Evolutionary conservation across 2,113 vertebrate species (phyloP).

Genomic region (Cebus imitator): DNA sequence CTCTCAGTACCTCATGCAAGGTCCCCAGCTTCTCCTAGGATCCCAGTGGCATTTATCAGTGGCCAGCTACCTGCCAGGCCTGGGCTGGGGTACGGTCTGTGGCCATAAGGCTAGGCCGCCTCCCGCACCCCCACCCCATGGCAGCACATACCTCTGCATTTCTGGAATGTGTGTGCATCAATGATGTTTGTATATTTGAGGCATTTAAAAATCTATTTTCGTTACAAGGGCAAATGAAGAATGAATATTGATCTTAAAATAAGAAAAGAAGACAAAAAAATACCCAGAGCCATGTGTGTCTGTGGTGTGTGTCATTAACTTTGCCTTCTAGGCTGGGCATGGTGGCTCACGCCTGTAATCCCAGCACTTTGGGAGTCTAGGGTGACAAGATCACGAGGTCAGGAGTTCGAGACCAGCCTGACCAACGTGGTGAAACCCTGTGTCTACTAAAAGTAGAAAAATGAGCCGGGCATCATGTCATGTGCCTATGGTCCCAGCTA

Average conservation of each 20-base stretch:
- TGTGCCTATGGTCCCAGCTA: no score
- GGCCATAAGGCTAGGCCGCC: fast-evolving
- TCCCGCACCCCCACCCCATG: background rate
- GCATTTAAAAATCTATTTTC: slow-evolving; percentile 59
- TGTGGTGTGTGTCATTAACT: background rate
- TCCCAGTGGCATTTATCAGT: background rate
- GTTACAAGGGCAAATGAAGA: slow-evolving; percentile 59
- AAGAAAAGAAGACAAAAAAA: background rate
- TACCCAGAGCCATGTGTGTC: background rate
- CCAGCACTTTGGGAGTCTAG: no score
- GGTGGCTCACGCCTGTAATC: no score
- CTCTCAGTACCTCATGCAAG: background rate
- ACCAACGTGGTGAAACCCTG: no score
- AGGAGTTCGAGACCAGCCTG: no score
- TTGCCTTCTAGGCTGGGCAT: background rate
- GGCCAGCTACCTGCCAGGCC: background rate
- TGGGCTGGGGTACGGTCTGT: background rate
- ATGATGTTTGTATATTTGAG: slow-evolving; percentile 69
- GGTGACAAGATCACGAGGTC: no score
- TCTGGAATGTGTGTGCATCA: background rate
- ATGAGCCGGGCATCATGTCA: no score
- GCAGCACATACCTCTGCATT: slow-evolving; percentile 63
- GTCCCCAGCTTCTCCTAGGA: background rate
- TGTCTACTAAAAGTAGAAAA: no score
- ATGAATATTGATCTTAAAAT: slow-evolving; percentile 34